phyloP scores from a whole-genome alignment of 30 jellyfish, hydroid and myxozoan species.

The Clytia hemisphaerica region DNA sequence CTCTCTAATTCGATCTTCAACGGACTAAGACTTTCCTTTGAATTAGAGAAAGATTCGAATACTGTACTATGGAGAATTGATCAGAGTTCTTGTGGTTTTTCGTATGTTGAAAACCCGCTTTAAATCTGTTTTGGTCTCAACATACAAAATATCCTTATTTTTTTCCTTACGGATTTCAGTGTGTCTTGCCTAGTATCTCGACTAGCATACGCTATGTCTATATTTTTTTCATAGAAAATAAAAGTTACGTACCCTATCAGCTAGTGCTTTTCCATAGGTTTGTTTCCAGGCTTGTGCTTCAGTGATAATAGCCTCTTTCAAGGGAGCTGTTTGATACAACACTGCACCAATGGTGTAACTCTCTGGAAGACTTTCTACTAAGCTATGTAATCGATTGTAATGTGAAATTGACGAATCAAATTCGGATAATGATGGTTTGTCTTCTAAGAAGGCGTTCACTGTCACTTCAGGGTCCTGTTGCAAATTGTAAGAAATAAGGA shows the following conservation, averaged over 20 bases:
- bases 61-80: too few relatives aligned
- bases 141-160: too few relatives aligned
- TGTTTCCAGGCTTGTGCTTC: slow-evolving; percentile 81
- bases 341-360: slow-evolving; percentile 72
- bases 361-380: slow-evolving; percentile 53
- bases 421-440: slow-evolving; percentile 58
- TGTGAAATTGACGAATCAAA: slow-evolving; percentile 48
- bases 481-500: background rate
- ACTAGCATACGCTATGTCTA: too few relatives aligned
- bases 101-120: too few relatives aligned
- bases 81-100: too few relatives aligned
- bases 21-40: too few relatives aligned
- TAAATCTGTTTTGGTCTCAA: too few relatives aligned
- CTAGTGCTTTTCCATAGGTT: slow-evolving; percentile 75
- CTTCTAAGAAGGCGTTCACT: slow-evolving; percentile 47
- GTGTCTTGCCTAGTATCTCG: too few relatives aligned
- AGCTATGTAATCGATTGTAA: slow-evolving; percentile 46
- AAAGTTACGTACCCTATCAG: slow-evolving; percentile 42
- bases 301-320: slow-evolving; percentile 61
- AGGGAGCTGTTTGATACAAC: slow-evolving; percentile 56
- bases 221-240: background rate
- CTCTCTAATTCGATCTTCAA: too few relatives aligned
- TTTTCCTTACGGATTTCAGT: too few relatives aligned
- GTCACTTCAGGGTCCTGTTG: slow-evolving; percentile 62
- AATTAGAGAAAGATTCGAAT: too few relatives aligned